Evolutionary conservation across 2,888 invertebrate species (phyloP), one percentile per base, ranked within the genome.

Genomic region (Tryphoninae sp.): DNA sequence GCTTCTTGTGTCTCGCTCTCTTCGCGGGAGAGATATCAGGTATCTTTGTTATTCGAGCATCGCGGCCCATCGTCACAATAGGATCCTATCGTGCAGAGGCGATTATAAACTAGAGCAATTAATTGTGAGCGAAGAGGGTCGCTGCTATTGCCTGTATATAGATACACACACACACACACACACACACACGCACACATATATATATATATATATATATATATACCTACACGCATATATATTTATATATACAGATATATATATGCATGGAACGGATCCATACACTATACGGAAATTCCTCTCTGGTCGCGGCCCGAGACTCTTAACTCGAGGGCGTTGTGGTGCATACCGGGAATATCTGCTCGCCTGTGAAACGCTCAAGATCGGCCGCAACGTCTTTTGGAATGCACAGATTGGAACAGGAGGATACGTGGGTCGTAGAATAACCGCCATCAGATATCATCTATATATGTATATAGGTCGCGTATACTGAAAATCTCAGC

Each of bases 21-120:
- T 53, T 16, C 71, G 26, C 22, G 53, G 53, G 8, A 61, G 69
- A 11, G 69, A 68, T 51, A 74, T 61, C 80, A 69, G 73, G 81
- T 86, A 86, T 88, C 84, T 85, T 71, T 22, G 80, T 83, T 76
- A 86, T 80, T 86, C 84, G 84, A 73, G 82, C 77, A 81, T 81
- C 79, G 75, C 83, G 84, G 23, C 53, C 53, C 19, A 26, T 13
- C 16, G 75, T 87, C 84, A 87, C 86, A 87, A 87, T 80, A 58
- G 80, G 49, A 73, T 42, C 67, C 59, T 67, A 67, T 71, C 45
- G 85, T 85, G 84, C 71, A 86, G 86, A 87, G 86, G 86, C 86
- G 88, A 88, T 89, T 89, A 89, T 89, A 88, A 90, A 89, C 89
- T 89, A 86, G 86, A 86, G 87, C 88, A 87, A 90, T 89, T 90